Conservation (phyloP, 2,113 vertebrate genomes). For the Trochalopteron elliotii region DNA sequence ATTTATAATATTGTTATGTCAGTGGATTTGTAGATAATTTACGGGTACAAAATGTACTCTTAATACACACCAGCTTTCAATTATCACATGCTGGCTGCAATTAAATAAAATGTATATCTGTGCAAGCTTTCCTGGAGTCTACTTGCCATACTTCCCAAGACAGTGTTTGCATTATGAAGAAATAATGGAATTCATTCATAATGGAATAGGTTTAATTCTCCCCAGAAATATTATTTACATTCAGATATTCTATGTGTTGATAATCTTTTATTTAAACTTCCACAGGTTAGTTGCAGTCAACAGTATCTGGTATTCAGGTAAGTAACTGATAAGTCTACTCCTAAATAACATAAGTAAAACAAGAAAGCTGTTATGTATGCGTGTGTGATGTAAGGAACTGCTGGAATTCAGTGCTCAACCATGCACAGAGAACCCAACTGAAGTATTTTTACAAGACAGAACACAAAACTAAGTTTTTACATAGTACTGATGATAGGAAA, state of each 20-base stretch:
- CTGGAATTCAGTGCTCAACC: neutral
- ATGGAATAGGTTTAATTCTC: neutral
- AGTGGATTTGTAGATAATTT: neutral
- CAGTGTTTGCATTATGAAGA: neutral
- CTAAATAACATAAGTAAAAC: neutral
- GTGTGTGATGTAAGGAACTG: neutral
- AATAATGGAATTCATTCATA: neutral
- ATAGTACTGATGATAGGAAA: neutral
- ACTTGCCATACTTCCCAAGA: neutral
- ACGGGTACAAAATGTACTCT: neutral
- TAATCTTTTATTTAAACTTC: neutral
- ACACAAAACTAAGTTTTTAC: neutral
- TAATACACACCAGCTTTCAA: neutral
- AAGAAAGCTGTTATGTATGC: neutral
- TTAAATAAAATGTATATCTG: neutral
- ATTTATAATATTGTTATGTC: neutral
- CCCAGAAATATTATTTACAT: neutral
- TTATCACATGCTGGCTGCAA: neutral
- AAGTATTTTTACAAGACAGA: neutral
- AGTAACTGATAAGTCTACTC: neutral
- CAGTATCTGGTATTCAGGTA: neutral
- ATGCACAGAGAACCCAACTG: neutral
- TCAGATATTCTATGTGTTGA: neutral
- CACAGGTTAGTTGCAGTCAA: neutral
- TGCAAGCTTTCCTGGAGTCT: neutral